Evolutionary conservation across 1,140 invertebrate genomes (phyloP).

Genomic region (Drosophila lacertosa): DNA sequence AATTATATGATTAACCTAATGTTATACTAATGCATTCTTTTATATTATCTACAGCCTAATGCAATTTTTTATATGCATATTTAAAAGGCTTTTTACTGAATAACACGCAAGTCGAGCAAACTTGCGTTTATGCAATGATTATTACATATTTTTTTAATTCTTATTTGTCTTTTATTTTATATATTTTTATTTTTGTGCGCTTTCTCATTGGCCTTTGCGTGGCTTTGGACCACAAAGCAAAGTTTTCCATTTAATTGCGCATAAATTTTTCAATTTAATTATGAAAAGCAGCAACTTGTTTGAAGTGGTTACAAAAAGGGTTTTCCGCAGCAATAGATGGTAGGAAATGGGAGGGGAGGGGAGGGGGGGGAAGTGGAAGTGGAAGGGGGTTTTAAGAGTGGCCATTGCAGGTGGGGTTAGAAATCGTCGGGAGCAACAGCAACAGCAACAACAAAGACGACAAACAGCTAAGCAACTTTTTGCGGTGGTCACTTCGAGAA

Average conservation of each 20-base stretch:
- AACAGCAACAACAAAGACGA: slow-evolving; percentile 23
- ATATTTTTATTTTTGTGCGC: not conserved
- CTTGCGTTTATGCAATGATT: not conserved
- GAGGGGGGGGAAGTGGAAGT: not conserved
- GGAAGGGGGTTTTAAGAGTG: not conserved
- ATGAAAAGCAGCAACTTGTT: slow-evolving; percentile 82
- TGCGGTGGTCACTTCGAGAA: slow-evolving; percentile 25
- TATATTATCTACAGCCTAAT: no score
- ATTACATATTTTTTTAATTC: not conserved
- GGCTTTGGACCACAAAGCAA: slow-evolving; percentile 65
- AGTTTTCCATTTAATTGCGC: slow-evolving; percentile 81
- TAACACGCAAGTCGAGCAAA: no score
- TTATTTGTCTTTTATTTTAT: slow-evolving; percentile 29
- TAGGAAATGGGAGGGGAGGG: not conserved
- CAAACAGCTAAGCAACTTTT: slow-evolving; percentile 47
- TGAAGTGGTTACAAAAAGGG: slow-evolving; percentile 67
- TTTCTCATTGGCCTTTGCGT: slow-evolving; percentile 30
- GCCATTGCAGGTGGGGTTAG: slow-evolving; percentile 20
- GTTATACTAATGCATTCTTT: no score
- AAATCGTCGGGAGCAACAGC: slow-evolving; percentile 22
- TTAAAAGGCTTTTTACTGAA: no score
- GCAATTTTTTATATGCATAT: no score
- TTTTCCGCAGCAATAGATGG: not conserved
- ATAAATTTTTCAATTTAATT: slow-evolving; percentile 82
- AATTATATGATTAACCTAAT: no score